These are phyloP conservation scores for Metaphire vulgaris DNA, from an alignment of 1,140 invertebrate genomes.

Conservation along the genomic window DNA sequence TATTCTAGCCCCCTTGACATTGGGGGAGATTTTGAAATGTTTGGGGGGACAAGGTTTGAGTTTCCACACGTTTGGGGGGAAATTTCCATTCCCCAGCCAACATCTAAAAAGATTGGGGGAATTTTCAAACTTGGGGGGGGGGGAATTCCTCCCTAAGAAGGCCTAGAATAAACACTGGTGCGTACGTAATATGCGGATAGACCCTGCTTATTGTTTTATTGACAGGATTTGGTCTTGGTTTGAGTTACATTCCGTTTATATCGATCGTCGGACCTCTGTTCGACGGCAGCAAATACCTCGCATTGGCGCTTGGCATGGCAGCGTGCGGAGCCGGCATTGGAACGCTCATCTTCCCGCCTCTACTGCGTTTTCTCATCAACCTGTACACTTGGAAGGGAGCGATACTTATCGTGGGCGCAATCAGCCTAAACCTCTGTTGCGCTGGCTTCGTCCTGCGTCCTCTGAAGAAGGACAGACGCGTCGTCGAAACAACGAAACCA, in stretches of 20 bases:
- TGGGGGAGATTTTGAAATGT: too few relatives aligned
- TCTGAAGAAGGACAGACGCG: neutral
- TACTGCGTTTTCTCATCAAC: neutral
- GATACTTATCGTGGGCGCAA: neutral
- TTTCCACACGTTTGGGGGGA: too few relatives aligned
- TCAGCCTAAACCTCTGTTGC: neutral
- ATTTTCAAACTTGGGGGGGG: too few relatives aligned
- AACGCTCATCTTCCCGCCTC: neutral
- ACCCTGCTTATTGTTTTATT: neutral
- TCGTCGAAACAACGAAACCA: neutral
- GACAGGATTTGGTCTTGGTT: neutral
- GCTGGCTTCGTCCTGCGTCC: conserved; percentile 20
- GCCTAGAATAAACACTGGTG: too few relatives aligned
- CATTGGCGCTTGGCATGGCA: neutral
- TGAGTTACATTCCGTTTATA: neutral
- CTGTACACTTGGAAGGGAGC: neutral
- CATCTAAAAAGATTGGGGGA: too few relatives aligned
- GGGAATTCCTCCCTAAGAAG: too few relatives aligned
- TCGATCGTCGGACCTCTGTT: neutral
- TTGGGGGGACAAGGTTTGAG: too few relatives aligned
- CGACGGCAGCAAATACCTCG: neutral
- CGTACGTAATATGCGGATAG: too few relatives aligned
- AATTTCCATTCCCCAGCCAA: too few relatives aligned
- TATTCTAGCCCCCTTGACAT: too few relatives aligned
- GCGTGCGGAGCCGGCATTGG: neutral